These are phyloP conservation scores for Drosophila sturtevanti DNA, from an alignment of 1,140 invertebrate genomes.

Conservation along the genomic window DNA sequence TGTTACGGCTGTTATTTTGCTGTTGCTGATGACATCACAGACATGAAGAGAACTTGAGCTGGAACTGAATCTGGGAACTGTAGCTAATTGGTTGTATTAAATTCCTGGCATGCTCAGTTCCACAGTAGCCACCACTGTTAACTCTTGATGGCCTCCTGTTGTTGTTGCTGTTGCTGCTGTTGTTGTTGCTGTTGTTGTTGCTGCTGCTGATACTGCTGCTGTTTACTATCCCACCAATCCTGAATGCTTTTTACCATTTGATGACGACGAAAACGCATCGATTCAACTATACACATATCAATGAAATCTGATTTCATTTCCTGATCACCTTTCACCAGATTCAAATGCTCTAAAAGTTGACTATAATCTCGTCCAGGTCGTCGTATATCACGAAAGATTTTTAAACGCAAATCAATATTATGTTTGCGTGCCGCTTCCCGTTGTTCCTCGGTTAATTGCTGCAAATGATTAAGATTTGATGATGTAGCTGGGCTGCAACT, in stretches of 20 bases:
- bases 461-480: constrained; percentile 27
- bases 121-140: constrained; percentile 65
- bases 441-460: constrained; percentile 71
- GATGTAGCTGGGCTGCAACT: constrained; percentile 7
- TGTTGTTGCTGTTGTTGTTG: constrained; percentile 26
- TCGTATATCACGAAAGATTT: constrained; percentile 85
- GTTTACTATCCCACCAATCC: constrained; percentile 82
- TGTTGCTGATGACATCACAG: constrained; percentile 62
- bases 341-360: constrained; percentile 88
- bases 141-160: constrained; percentile 49
- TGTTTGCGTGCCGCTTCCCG: constrained; percentile 82
- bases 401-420: constrained; percentile 83
- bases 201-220: constrained; percentile 32
- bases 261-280: constrained; percentile 91
- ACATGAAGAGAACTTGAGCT: constrained; percentile 36
- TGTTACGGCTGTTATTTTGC: too few relatives aligned
- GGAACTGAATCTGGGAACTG: constrained; percentile 7
- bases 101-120: constrained; percentile 54
- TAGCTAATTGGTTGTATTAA: constrained; percentile 26
- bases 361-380: constrained; percentile 86
- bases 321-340: constrained; percentile 88
- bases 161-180: constrained; percentile 3
- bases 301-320: constrained; percentile 88
- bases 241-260: constrained; percentile 85
- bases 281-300: constrained; percentile 90